Conservation (phyloP, 2,113 vertebrate species). For the Chaetops frenatus region DNA sequence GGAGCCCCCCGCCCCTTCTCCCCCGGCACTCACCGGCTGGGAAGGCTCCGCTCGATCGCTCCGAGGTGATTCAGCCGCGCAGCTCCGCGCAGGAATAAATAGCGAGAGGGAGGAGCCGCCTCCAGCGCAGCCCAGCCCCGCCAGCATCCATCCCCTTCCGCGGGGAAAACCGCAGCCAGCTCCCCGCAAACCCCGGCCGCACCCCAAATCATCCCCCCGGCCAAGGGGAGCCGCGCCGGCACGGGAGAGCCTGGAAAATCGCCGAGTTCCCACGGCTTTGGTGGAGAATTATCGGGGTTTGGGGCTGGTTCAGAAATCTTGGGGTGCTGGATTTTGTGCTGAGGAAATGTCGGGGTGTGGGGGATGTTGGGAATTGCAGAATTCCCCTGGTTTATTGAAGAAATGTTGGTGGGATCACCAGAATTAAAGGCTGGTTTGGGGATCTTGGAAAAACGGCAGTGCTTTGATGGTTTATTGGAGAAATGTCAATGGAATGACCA, state of each 20-base stretch:
- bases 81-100: slow-evolving; percentile 4
- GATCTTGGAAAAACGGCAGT: neutral
- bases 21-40: neutral
- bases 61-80: neutral
- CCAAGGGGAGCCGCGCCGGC: rapidly evolving
- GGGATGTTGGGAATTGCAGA: neutral
- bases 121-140: neutral
- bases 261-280: rapidly evolving
- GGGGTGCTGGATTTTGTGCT: neutral
- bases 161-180: rapidly evolving
- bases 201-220: rapidly evolving
- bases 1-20: rapidly evolving
- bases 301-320: neutral
- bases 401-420: too few species aligned
- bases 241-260: rapidly evolving
- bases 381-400: too few species aligned
- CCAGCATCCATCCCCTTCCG: neutral
- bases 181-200: rapidly evolving
- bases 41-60: neutral
- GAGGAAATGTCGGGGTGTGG: neutral
- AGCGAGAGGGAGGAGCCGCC: slow-evolving; percentile 39
- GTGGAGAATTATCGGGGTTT: neutral
- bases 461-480: neutral
- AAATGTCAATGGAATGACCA: neutral
- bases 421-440: neutral